Percentiles rank a stretch among this genome's conserved stretches.
Evolutionary conservation across 2,888 invertebrate species (phyloP).

Genomic region (Euplexia lucipara): DNA sequence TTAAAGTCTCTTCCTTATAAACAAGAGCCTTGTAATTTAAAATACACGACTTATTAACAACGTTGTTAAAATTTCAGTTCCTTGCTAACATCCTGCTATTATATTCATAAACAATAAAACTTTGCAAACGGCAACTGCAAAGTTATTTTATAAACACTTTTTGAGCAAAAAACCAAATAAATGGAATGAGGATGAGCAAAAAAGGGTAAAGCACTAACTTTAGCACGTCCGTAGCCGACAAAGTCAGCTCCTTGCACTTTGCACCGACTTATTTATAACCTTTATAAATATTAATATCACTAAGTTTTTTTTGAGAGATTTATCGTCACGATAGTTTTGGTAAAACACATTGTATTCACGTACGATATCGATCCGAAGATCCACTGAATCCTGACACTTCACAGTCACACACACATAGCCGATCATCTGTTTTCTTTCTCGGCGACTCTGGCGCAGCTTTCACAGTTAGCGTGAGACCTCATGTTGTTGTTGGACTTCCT

Average conservation of each 20-base stretch:
- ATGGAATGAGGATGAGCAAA: constrained; percentile 58
- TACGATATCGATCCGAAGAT: constrained; percentile 50
- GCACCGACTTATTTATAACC: constrained; percentile 49
- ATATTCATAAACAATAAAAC: constrained; percentile 49
- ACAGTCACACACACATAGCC: constrained; percentile 38
- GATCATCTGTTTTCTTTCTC: constrained; percentile 80
- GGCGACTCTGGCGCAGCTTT: constrained; percentile 83
- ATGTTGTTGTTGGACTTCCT: constrained; percentile 88
- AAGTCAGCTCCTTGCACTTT: constrained; percentile 49
- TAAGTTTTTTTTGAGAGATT: constrained; percentile 34
- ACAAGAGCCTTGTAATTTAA: constrained; percentile 31
- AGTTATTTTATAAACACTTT: constrained; percentile 38
- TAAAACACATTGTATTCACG: constrained; percentile 37
- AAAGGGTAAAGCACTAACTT: constrained; percentile 41
- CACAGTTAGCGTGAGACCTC: constrained; percentile 83
- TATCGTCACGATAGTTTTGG: constrained; percentile 30
- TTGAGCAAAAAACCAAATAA: constrained; percentile 57
- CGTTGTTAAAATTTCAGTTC: constrained; percentile 21
- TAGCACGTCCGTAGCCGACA: constrained; percentile 26
- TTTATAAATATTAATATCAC: constrained; percentile 51
- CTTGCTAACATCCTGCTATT: constrained; percentile 49
- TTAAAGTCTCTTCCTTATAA: background rate
- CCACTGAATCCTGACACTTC: constrained; percentile 45
- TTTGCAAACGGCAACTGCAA: constrained; percentile 19
- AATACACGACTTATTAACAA: constrained; percentile 39